Base-by-base conservation (phyloP, 2,888 invertebrate species). In the Stenodema calcarata region DNA sequence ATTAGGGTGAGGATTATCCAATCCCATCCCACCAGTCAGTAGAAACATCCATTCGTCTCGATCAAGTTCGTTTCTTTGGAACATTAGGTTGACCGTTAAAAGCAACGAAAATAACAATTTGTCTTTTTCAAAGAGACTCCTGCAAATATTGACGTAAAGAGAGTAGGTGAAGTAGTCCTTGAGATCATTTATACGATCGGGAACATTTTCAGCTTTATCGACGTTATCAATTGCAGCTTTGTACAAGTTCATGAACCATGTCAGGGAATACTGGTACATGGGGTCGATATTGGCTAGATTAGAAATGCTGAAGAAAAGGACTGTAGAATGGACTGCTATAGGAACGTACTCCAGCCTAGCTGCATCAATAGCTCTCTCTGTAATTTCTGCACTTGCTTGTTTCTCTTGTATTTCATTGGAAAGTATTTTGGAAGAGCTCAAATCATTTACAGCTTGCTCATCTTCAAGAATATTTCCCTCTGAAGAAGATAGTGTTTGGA, bases 181-280 rank as follows among this genome's bases (percentile, higher is more conserved):
- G 88, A 99, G 92, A 91, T 96, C 96, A 50, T 92, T 91, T 47
- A 98, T 92, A 79, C 98, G 93, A 88, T 94, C 93, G 0, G 92
- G 92, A 14, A 98, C 94, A 88, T 95, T 95, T 88, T 98, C 97
- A n/a, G 94, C 94, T 89, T 94, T 95, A 90, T 96, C 96, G 0
- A 96, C 96, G 89, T 96, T 95, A 89, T 97, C 97, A 87, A 98
- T 98, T 27, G 97, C 94, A 76, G 94, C 92, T 89, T 95, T 95
- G 91, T 96, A 99, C 41, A 98, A 92, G 89, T 96, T 95, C 90
- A 98, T 96, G 91, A 98, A 98, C 98, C 98, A 99, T 1, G 94
- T 94, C 89, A 99, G 92, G 0, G 98, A 98, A 91, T 98, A 99
- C 91, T 98, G 98, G 91, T 99, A 99, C 98, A 98, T 98, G 0